phyloP scores from a whole-genome alignment of 2,113 vertebrate genomes.

The Toxostoma redivivum region DNA sequence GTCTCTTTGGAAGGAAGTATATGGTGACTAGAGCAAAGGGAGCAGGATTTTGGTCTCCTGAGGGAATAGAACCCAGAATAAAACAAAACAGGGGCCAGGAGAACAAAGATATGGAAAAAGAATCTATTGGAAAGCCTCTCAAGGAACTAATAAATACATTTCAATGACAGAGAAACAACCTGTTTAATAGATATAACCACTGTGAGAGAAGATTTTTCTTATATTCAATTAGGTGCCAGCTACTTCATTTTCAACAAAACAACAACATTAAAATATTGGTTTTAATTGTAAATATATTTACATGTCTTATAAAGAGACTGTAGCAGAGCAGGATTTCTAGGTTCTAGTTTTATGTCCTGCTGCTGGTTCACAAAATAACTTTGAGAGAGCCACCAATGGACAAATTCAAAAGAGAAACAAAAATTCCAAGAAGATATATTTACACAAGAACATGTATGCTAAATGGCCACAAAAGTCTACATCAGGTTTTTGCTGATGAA shows the following conservation, averaged over 20 bases:
- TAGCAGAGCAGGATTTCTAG: slow-evolving; percentile 12
- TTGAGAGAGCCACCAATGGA: background rate
- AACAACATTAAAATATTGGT: background rate
- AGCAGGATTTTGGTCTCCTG: background rate
- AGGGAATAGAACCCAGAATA: background rate
- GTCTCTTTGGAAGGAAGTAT: background rate
- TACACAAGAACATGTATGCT: accelerated
- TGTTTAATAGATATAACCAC: background rate
- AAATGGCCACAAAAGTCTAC: background rate
- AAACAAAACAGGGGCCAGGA: background rate
- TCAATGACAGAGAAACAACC: background rate
- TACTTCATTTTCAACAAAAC: background rate
- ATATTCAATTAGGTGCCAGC: background rate
- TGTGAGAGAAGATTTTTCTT: background rate
- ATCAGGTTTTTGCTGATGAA: background rate
- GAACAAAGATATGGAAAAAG: background rate
- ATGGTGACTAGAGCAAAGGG: background rate
- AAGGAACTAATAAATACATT: background rate
- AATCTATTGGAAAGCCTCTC: background rate
- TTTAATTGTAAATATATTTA: slow-evolving; percentile 53
- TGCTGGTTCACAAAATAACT: background rate
- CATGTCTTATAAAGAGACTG: background rate
- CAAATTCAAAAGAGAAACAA: background rate
- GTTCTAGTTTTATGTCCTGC: background rate
- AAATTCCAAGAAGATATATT: background rate